Base-by-base conservation (phyloP, 1,140 invertebrate species). In the Callitettix versicolor region DNA sequence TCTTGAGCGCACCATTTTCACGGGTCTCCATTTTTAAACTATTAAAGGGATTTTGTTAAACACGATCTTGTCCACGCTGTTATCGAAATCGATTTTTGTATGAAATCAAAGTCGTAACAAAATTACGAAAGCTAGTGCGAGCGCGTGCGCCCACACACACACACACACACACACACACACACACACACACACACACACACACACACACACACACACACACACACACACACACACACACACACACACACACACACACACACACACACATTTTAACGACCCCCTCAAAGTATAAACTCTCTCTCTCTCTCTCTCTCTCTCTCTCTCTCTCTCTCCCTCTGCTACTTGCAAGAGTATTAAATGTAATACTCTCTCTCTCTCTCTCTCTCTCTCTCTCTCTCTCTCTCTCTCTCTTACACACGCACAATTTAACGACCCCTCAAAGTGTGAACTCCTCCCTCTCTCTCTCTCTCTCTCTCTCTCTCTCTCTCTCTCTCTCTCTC, bases 401-500 rank as follows among this genome's bases (percentile, higher is more conserved):
- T 48, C 46, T 48, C 46, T n/a, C n/a, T n/a, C n/a, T n/a, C n/a
- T n/a, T n/a, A n/a, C n/a, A n/a, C n/a, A n/a, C n/a, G n/a, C n/a
- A 21, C 46, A 21, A 14, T 48, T 21, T 48, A 14, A 21, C 46
- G 18, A 14, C 24, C 46, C 24, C 46, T 48, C 46, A 21, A 14
- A 21, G 17, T 48, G 17, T 48, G 17, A 21, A 14, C 24, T 21
- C 24, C 46, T 48, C 46, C 24, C 46, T 48, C 46, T 48, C 46
- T 48, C 46, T 48, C 46, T 48, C 46, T 48, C 46, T 48, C 46
- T 48, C 46, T 48, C 46, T 48, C 46, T 48, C 46, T 48, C 46
- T 48, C 46, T 48, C 46, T 48, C 46, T 48, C 46, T 48, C 46
- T 48, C 46, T 48, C 46, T 48, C 46, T 48, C 46, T 48, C n/a